These are phyloP conservation scores for Craseonycteris thonglongyai DNA, from an alignment of 2,113 vertebrate genomes.

Conservation along the genomic window DNA sequence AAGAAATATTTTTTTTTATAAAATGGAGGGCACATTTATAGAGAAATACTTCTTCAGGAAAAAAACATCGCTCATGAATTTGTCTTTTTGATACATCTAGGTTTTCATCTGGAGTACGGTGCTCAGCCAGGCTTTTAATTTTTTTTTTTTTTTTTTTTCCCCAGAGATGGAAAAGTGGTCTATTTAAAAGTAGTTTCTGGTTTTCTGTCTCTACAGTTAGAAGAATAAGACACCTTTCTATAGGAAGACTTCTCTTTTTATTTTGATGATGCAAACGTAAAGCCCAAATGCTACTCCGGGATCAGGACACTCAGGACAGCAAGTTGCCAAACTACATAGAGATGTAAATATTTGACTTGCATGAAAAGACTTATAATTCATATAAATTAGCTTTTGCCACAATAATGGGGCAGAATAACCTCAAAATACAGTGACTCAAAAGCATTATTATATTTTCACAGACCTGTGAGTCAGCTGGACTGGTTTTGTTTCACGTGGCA, in stretches of 20 bases:
- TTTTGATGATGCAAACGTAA: not conserved
- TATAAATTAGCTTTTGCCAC: conserved; percentile 24
- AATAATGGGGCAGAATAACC: not conserved
- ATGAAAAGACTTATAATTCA: conserved; percentile 15
- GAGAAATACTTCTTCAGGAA: conserved; percentile 19
- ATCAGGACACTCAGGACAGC: not conserved
- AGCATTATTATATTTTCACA: not conserved
- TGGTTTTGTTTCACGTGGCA: not conserved
- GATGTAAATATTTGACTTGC: conserved; percentile 25
- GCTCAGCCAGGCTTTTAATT: not conserved
- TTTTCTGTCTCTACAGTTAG: not conserved
- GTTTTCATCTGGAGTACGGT: not conserved
- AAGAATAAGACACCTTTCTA: not conserved
- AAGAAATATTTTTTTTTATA: not conserved
- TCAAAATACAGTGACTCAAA: not conserved
- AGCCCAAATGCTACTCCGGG: conserved; percentile 1
- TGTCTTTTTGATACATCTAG: not conserved
- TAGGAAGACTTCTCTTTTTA: not conserved
- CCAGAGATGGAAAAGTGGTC: not conserved
- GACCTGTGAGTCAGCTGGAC: not conserved
- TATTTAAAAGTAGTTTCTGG: conserved; percentile 1
- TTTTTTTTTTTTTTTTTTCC: not conserved
- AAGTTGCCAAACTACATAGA: not conserved
- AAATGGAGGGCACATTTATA: not conserved
- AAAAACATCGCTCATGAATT: not conserved